Evolutionary conservation across 2,113 vertebrate species (phyloP).

Genomic region (Hypomesus transpacificus): DNA sequence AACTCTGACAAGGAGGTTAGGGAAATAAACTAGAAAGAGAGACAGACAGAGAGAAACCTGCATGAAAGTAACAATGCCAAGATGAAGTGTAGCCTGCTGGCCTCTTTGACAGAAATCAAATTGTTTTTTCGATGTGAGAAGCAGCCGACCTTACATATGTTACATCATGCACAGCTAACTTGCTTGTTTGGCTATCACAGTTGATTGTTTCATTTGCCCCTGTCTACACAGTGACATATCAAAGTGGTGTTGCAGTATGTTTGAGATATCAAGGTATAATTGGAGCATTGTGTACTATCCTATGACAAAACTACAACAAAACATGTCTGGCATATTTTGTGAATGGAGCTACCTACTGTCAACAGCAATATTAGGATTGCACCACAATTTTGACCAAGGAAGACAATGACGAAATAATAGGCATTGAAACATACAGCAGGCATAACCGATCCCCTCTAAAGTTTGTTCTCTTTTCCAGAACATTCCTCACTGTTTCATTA

Average conservation of each 20-base stretch:
- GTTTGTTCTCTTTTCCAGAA: conserved; percentile 48
- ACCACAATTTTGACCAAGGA: conserved; percentile 1
- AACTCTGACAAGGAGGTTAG: conserved; percentile 14
- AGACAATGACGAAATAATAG: conserved; percentile 12
- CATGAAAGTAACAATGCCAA: conserved; percentile 1
- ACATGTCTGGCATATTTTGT: background rate
- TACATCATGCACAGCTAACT: conserved; percentile 10
- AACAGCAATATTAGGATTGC: background rate
- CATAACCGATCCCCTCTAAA: conserved; percentile 31
- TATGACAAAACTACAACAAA: background rate
- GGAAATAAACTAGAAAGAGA: conserved; percentile 7
- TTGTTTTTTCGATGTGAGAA: background rate
- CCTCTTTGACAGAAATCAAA: background rate
- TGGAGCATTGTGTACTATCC: background rate
- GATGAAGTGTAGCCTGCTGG: conserved; percentile 9
- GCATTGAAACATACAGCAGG: conserved; percentile 27
- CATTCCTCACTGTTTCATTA: conserved; percentile 44
- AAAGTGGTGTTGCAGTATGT: background rate
- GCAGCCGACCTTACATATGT: conserved; percentile 10
- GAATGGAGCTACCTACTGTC: conserved; percentile 8
- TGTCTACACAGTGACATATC: background rate
- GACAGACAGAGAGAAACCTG: conserved; percentile 1
- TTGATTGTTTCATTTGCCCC: background rate
- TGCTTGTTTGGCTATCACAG: conserved; percentile 14
- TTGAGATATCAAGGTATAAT: background rate